Conservation (phyloP, 2,888 invertebrate genomes). For the Sinopyrophorus schimmeli region DNA sequence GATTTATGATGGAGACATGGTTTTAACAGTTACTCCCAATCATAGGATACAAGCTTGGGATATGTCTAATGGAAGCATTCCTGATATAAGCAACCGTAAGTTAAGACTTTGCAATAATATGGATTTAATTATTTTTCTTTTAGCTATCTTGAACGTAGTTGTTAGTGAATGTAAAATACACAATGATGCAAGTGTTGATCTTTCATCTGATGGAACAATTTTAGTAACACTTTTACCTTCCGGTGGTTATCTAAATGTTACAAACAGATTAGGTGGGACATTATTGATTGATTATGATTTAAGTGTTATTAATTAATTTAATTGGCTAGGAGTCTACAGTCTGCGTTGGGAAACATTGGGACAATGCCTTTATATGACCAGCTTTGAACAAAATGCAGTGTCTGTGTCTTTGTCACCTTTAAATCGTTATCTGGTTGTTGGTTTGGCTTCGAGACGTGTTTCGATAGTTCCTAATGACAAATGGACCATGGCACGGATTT, state of each 20-base stretch:
- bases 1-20: conserved; percentile 52
- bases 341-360: conserved; percentile 75
- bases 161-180: conserved; percentile 82
- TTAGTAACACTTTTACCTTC: conserved; percentile 77
- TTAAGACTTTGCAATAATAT: conserved; percentile 31
- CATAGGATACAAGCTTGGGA: conserved; percentile 87
- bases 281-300: neutral
- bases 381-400: conserved; percentile 77
- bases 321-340: conserved; percentile 72
- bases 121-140: conserved; percentile 38
- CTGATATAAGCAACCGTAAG: conserved; percentile 74
- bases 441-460: conserved; percentile 70
- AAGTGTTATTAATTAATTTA: neutral
- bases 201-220: conserved; percentile 77
- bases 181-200: conserved; percentile 84
- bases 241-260: conserved; percentile 67
- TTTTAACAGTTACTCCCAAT: conserved; percentile 65
- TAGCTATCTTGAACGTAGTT: conserved; percentile 74
- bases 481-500: conserved; percentile 56
- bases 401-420: conserved; percentile 85
- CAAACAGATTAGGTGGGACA: conserved; percentile 70
- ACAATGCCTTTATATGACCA: conserved; percentile 76
- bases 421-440: conserved; percentile 77
- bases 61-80: conserved; percentile 70
- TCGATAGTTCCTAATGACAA: conserved; percentile 62